Base-by-base conservation (phyloP, 2,113 vertebrate species). In the Saimiri boliviensis region DNA sequence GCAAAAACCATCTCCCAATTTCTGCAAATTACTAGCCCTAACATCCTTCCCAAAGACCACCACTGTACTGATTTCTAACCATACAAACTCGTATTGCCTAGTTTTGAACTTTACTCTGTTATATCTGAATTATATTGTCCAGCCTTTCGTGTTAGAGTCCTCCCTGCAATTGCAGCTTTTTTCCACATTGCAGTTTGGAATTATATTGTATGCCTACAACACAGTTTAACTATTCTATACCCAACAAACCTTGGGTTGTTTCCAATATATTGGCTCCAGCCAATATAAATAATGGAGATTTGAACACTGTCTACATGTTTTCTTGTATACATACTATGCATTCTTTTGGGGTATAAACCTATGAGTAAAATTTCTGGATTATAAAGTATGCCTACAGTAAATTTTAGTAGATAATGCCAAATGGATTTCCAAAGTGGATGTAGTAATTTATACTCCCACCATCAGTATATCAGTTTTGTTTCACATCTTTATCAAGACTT, bases 51-150 rank as follows among this genome's bases (percentile, higher is more conserved):
- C 81, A 71, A 56, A 94, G 76, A 80, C 37, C 76, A 86, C 20
- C 27, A 66, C 14, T 77, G 37, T 60, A 3, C 87, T 73, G 56
- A 71, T 84, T 86, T 74, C 45, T 89, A 96, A 79, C 21, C 76
- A 89, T 60, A 58, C 68, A 77, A 71, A 94, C 4, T 25, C 54
- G 16, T 21, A 81, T 45, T 76, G 27, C 79, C 56, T 93, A 60
- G 2, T 89, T 93, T 87, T 91, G 83, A 91, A 93, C 20, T 91
- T 95, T 79, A 52, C 30, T 85, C 21, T 96, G 95, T 85, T 35
- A 56, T 70, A 32, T 86, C 45, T 83, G 37, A 94, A 84, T 32
- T 25, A 80, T 60, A 82, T 94, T 66, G 13, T 86, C 89, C 25
- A 54, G 5, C 19, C 80, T 96, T 94, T 94, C 30, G 27, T 49